A percentile compares a stretch with the other conserved stretches of the same genome.
Conservation (phyloP, 2,797 vertebrate genomes). For the Pseudomugil tenellus region DNA sequence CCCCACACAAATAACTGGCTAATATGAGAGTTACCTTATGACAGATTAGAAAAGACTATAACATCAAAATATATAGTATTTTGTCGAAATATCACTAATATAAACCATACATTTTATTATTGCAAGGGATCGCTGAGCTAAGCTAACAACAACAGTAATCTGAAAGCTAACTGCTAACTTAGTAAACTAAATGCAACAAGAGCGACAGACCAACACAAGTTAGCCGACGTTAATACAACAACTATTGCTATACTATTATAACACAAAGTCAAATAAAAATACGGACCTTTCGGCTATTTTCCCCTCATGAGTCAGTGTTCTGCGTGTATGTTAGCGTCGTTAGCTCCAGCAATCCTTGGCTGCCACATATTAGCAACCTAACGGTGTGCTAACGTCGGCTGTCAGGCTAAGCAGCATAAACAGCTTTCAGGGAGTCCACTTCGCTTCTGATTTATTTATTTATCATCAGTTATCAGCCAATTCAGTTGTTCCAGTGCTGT, state of each 20-base stretch:
- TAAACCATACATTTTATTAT: not conserved
- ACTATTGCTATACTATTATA: rapidly evolving
- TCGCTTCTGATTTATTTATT: not conserved
- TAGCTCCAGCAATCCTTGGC: conserved; percentile 49
- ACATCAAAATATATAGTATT: not conserved
- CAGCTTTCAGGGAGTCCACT: not conserved
- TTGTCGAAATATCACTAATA: not conserved
- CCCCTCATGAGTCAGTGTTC: conserved; percentile 14
- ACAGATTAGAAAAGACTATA: not conserved
- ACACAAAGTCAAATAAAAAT: not conserved
- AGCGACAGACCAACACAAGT: not conserved
- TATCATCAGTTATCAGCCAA: not conserved
- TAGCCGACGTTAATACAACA: not conserved
- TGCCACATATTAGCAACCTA: conserved; percentile 69
- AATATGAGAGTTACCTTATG: not conserved
- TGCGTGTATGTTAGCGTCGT: conserved; percentile 30
- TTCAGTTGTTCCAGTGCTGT: not conserved
- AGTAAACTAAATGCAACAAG: not conserved
- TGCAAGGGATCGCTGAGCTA: not conserved
- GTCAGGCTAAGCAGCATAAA: conserved; percentile 2
- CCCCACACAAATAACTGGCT: too few species aligned
- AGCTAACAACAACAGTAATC: not conserved
- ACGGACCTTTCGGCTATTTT: conserved; percentile 60
- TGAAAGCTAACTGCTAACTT: conserved; percentile 33
- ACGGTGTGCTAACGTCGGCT: conserved; percentile 42